phyloP scores from a whole-genome alignment of 2,888 invertebrate species.

The Harmothoe impar region DNA sequence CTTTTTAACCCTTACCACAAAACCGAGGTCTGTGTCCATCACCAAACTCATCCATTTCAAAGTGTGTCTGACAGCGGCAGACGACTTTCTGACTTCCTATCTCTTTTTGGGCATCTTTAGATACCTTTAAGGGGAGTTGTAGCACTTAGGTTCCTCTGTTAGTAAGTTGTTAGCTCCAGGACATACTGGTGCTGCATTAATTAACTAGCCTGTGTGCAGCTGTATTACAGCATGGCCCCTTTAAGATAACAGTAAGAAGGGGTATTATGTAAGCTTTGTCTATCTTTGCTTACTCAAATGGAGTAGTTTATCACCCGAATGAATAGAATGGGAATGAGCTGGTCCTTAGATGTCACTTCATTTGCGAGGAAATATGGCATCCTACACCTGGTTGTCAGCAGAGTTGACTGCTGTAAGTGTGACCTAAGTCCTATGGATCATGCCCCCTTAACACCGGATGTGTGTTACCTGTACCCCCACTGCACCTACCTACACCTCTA shows the following conservation, averaged over 20 bases:
- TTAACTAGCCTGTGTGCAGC: neutral
- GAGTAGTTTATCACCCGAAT: too few species aligned
- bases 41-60: neutral
- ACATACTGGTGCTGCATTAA: neutral
- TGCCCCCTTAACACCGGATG: too few species aligned
- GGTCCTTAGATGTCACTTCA: too few species aligned
- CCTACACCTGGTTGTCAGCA: too few species aligned
- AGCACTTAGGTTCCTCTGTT: neutral
- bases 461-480: too few species aligned
- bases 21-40: neutral
- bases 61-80: neutral
- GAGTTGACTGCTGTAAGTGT: too few species aligned
- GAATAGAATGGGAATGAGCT: too few species aligned
- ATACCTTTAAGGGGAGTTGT: neutral
- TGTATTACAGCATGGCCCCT: neutral
- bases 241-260: neutral
- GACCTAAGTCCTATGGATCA: too few species aligned
- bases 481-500: too few species aligned
- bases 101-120: constrained; percentile 1
- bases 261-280: too few species aligned
- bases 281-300: too few species aligned
- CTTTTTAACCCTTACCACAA: neutral
- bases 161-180: neutral
- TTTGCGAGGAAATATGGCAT: too few species aligned
- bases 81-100: neutral